Evolutionary conservation across 2,888 invertebrate species (phyloP).

Genomic region (Merodon equestris): DNA sequence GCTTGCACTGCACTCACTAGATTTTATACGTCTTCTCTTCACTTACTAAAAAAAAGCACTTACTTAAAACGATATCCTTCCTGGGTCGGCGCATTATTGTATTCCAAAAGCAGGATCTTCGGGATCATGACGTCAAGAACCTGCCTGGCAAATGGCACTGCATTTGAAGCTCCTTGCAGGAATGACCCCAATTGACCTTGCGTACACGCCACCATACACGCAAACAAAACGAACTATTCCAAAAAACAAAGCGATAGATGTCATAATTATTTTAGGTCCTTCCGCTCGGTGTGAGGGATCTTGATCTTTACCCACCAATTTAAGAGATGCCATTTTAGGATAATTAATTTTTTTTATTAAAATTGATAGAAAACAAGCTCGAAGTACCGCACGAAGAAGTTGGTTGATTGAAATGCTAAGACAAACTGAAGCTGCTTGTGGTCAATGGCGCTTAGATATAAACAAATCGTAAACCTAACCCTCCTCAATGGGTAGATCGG

Average conservation of each 20-base stretch:
- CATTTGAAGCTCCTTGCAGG: background rate
- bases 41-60: too few species aligned
- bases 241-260: slow-evolving; percentile 5
- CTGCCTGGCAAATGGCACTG: slow-evolving; percentile 42
- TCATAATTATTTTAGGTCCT: too few species aligned
- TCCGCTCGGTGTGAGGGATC: too few species aligned
- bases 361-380: too few species aligned
- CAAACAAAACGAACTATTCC: slow-evolving; percentile 51
- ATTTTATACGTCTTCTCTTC: too few species aligned
- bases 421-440: slow-evolving; percentile 51
- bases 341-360: too few species aligned
- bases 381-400: slow-evolving; percentile 46
- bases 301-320: slow-evolving; percentile 1
- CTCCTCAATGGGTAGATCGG: slow-evolving; percentile 1
- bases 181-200: slow-evolving; percentile 20
- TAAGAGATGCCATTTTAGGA: slow-evolving; percentile 6
- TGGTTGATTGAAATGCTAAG: slow-evolving; percentile 49
- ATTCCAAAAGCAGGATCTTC: slow-evolving; percentile 71
- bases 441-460: slow-evolving; percentile 45
- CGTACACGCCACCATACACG: slow-evolving; percentile 37
- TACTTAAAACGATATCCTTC: slow-evolving; percentile 77
- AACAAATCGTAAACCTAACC: too few species aligned
- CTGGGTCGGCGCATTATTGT: slow-evolving; percentile 72
- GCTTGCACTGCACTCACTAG: too few species aligned
- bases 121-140: slow-evolving; percentile 72